phyloP scores from a whole-genome alignment of 2,888 invertebrate species.

The Halocaridina rubra region DNA sequence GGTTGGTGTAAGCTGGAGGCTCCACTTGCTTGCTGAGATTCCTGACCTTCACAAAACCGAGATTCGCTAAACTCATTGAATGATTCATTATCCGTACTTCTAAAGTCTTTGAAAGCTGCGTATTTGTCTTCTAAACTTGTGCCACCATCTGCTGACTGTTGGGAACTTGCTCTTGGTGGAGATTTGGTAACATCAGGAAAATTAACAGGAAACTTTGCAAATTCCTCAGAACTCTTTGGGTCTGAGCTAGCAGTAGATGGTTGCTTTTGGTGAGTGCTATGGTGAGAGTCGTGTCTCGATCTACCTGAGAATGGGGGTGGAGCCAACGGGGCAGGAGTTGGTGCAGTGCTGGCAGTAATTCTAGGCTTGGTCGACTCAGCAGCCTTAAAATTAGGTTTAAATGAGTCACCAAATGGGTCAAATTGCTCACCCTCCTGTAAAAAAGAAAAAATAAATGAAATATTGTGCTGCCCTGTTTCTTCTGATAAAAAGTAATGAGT shows the following conservation, averaged over 20 bases:
- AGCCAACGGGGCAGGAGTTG: conserved; percentile 59
- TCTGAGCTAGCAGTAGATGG: not conserved
- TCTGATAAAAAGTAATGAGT: too few relatives aligned
- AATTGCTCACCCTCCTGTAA: conserved; percentile 53
- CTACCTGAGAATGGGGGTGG: conserved; percentile 62
- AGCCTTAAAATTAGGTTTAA: conserved; percentile 66
- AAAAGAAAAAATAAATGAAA: not conserved
- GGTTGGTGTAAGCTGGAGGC: conserved; percentile 38
- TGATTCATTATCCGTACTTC: conserved; percentile 44
- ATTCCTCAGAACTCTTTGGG: conserved; percentile 24
- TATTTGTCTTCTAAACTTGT: conserved; percentile 52
- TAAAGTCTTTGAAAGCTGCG: conserved; percentile 61
- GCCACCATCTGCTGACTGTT: conserved; percentile 19
- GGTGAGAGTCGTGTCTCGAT: conserved; percentile 61
- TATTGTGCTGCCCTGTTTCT: too few relatives aligned
- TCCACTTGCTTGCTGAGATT: conserved; percentile 29
- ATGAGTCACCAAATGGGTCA: conserved; percentile 76
- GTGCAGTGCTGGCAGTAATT: conserved; percentile 52
- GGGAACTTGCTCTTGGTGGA: conserved; percentile 40
- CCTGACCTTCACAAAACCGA: conserved; percentile 39
- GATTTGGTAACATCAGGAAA: conserved; percentile 51
- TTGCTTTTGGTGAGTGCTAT: conserved; percentile 19
- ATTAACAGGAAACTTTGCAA: conserved; percentile 60
- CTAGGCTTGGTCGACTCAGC: conserved; percentile 47
- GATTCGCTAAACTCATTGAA: conserved; percentile 53